A percentile compares a stretch with the other conserved stretches of the same genome.
Conservation (phyloP, 2,797 vertebrate genomes). For the Darevskia nairensis region DNA sequence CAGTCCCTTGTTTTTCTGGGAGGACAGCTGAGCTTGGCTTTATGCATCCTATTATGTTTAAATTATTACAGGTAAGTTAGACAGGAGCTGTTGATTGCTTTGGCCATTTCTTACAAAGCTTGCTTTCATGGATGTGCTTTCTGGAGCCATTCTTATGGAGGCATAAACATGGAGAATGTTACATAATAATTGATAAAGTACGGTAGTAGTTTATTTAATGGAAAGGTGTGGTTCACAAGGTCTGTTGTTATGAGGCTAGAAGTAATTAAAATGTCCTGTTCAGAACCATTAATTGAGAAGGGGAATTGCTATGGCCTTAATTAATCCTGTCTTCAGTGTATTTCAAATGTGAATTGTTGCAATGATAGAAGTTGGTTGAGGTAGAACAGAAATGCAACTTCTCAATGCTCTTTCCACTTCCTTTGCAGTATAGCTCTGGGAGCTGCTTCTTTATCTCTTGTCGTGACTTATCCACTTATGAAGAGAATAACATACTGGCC, state of each 20-base stretch:
- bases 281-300: background rate
- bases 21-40: conserved; percentile 90
- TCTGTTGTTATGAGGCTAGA: background rate
- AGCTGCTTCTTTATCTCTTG: conserved; percentile 89
- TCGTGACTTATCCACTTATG: conserved; percentile 93
- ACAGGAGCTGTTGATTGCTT: background rate
- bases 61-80: conserved; percentile 92
- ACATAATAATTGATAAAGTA: background rate
- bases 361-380: background rate
- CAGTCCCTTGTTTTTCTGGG: conserved; percentile 91
- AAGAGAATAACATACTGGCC: conserved; percentile 98
- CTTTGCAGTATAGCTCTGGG: conserved; percentile 87
- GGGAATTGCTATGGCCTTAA: background rate
- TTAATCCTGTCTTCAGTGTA: background rate
- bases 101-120: background rate
- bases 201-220: background rate
- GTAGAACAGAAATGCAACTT: background rate
- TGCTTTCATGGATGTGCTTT: background rate
- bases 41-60: conserved; percentile 90
- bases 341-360: background rate
- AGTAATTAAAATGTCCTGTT: background rate
- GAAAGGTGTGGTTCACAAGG: background rate
- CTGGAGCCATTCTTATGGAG: background rate
- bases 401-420: background rate
- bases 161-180: background rate